These are phyloP conservation scores for Apocrypta bakeri DNA, from an alignment of 1,140 invertebrate genomes.

Conservation along the genomic window DNA sequence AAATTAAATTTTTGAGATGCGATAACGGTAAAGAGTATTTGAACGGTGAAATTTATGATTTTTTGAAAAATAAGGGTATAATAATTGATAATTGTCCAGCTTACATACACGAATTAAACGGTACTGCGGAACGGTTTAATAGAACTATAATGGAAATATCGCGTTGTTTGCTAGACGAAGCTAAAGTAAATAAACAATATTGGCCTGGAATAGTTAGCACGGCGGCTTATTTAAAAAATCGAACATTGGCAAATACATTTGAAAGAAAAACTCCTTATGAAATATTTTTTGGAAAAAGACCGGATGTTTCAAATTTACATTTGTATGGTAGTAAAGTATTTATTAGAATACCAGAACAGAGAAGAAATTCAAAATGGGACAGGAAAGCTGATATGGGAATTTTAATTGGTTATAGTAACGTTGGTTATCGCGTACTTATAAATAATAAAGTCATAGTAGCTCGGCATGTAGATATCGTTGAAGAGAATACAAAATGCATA, in stretches of 20 bases:
- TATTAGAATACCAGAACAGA: neutral
- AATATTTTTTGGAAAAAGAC: neutral
- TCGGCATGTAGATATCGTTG: neutral
- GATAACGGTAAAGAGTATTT: neutral
- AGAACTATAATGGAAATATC: slow-evolving; percentile 54
- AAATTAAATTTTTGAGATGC: neutral
- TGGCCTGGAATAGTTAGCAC: slow-evolving; percentile 59
- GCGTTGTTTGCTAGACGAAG: slow-evolving; percentile 53
- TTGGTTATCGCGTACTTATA: neutral
- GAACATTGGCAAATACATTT: slow-evolving; percentile 58
- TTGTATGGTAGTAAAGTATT: neutral
- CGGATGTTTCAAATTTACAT: neutral
- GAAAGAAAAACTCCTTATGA: slow-evolving; percentile 63
- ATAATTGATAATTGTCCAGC: slow-evolving; percentile 61
- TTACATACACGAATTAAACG: slow-evolving; percentile 7
- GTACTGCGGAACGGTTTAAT: slow-evolving; percentile 53
- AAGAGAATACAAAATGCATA: slow-evolving; percentile 1
- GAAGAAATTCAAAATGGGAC: slow-evolving; percentile 17
- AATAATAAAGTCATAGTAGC: slow-evolving; percentile 1
- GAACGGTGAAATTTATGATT: neutral
- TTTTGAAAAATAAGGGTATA: slow-evolving; percentile 56
- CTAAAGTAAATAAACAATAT: slow-evolving; percentile 58
- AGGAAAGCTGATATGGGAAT: neutral
- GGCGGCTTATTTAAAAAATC: slow-evolving; percentile 60
- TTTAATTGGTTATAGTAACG: neutral